phyloP scores from a whole-genome alignment of 1,140 invertebrate genomes.

The Caenorhabditis latens region DNA sequence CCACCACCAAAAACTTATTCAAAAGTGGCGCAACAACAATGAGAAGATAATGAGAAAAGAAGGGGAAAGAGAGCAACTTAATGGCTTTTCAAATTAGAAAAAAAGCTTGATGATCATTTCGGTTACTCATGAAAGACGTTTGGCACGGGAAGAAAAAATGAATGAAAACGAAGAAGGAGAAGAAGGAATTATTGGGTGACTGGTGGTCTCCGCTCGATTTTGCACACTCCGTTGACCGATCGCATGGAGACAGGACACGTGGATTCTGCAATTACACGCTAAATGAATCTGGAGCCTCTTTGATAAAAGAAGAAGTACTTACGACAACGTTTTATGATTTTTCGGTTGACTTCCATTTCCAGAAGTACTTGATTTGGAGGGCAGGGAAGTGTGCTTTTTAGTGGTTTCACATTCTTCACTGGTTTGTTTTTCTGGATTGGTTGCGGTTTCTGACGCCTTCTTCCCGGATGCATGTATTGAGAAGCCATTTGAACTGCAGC shows the following conservation, averaged over 20 bases:
- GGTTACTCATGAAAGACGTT: conserved; percentile 55
- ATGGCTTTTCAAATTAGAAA: conserved; percentile 25
- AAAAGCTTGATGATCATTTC: conserved; percentile 10
- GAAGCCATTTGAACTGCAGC: conserved; percentile 38
- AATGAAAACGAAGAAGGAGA: not conserved
- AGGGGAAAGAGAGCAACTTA: conserved; percentile 12
- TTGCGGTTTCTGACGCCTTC: conserved; percentile 33
- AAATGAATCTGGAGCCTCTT: not conserved
- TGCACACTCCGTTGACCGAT: conserved; percentile 53
- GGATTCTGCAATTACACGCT: conserved; percentile 52
- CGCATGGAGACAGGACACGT: conserved; percentile 54
- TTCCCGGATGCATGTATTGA: conserved; percentile 37
- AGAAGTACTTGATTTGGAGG: conserved; percentile 47
- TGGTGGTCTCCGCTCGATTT: conserved; percentile 45
- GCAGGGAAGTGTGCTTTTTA: not conserved
- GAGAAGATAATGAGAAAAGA: not conserved
- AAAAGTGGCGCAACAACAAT: conserved; percentile 47
- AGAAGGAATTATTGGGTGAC: conserved; percentile 1
- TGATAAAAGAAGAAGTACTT: not conserved
- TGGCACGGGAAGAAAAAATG: conserved; percentile 31
- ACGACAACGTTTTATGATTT: conserved; percentile 50
- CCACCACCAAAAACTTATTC: conserved; percentile 29
- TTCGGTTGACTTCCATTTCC: conserved; percentile 51
- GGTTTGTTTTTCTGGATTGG: conserved; percentile 35
- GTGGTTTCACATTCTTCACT: conserved; percentile 38